phyloP scores from a whole-genome alignment of 2,797 vertebrate genomes.

The Thalassophryne amazonica region DNA sequence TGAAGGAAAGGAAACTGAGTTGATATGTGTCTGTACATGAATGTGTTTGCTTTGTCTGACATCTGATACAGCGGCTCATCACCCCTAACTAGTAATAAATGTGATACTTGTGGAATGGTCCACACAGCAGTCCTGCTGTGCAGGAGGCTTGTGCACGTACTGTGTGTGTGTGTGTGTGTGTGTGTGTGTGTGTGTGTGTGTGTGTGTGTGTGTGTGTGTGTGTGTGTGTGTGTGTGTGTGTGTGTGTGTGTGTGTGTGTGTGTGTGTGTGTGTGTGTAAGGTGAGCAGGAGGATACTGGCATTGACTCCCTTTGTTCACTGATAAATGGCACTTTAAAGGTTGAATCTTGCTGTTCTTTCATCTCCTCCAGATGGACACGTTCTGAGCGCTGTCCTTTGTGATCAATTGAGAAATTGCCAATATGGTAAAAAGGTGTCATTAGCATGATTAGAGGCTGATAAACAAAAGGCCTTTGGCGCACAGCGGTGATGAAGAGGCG shows the following conservation, averaged over 20 bases:
- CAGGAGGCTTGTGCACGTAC: too few species aligned
- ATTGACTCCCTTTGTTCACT: slow-evolving; percentile 32
- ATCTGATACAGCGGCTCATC: too few species aligned
- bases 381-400: slow-evolving; percentile 11
- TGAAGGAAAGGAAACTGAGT: too few species aligned
- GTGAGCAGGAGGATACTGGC: slow-evolving; percentile 25
- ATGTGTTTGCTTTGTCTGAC: too few species aligned
- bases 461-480: slow-evolving; percentile 31
- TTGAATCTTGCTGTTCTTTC: slow-evolving; percentile 45
- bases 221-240: slow-evolving; percentile 7
- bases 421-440: slow-evolving; percentile 12
- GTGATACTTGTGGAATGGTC: too few species aligned
- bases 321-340: slow-evolving; percentile 59
- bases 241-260: slow-evolving; percentile 14
- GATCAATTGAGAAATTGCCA: slow-evolving; percentile 38
- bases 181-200: not conserved
- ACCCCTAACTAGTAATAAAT: too few species aligned
- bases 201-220: too few species aligned
- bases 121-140: too few species aligned
- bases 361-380: slow-evolving; percentile 30
- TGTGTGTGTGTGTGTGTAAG: slow-evolving; percentile 5
- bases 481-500: not conserved
- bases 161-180: too few species aligned
- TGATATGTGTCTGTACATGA: too few species aligned
- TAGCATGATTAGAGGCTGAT: slow-evolving; percentile 46